phyloP scores from a whole-genome alignment of 2,888 invertebrate genomes.

The Lamellibrachia columna region DNA sequence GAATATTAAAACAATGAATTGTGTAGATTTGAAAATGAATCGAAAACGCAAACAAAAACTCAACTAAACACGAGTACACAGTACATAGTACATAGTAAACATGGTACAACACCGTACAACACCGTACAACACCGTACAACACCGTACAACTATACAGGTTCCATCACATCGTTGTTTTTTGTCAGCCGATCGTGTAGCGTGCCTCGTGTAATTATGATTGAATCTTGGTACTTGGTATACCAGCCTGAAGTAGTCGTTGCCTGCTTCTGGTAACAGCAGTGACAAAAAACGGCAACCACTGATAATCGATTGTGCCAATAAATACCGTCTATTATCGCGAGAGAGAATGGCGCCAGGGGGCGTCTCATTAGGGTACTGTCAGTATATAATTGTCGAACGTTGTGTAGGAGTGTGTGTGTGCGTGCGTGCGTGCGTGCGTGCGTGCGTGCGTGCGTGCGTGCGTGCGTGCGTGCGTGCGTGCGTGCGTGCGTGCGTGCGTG shows the following conservation, averaged over 20 bases:
- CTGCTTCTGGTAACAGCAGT: neutral
- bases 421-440: neutral
- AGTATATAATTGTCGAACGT: neutral
- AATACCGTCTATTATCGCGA: neutral
- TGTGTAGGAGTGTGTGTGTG: neutral
- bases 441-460: neutral
- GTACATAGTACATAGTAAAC: no score
- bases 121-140: no score
- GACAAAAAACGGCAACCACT: neutral
- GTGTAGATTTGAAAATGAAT: no score
- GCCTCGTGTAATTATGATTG: neutral
- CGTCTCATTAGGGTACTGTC: neutral
- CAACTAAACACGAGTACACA: no score
- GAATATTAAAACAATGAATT: no score
- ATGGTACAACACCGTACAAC: neutral
- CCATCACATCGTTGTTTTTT: neutral
- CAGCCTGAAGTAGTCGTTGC: neutral
- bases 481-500: neutral
- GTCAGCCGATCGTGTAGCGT: neutral
- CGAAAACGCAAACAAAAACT: no score
- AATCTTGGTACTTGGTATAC: neutral
- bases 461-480: neutral
- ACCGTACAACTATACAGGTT: neutral
- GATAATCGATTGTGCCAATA: constrained; percentile 3
- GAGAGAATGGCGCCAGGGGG: neutral